These are phyloP conservation scores for Euphydryas editha DNA, from an alignment of 2,888 invertebrate species.

Conservation along the genomic window DNA sequence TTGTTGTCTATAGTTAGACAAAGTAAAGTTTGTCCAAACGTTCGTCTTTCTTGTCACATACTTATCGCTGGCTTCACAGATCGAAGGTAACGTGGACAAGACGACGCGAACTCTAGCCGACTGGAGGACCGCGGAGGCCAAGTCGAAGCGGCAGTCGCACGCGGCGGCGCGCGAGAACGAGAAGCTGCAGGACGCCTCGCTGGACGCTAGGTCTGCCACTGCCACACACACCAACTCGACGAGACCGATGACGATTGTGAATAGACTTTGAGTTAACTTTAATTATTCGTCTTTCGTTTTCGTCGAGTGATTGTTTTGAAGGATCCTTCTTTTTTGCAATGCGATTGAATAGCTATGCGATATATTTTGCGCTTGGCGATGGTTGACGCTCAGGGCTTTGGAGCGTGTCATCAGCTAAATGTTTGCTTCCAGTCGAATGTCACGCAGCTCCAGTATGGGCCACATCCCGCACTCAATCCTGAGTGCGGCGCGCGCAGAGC, in stretches of 20 bases:
- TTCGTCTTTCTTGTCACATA: neutral
- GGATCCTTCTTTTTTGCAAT: constrained; percentile 64
- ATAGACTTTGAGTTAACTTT: neutral
- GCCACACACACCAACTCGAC: constrained; percentile 48
- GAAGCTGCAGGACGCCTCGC: constrained; percentile 91
- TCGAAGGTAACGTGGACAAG: constrained; percentile 93
- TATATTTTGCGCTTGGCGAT: constrained; percentile 14
- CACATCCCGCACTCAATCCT: constrained; percentile 82
- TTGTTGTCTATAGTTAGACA: neutral
- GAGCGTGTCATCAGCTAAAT: neutral
- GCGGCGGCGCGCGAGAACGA: constrained; percentile 95
- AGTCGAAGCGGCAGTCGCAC: constrained; percentile 95
- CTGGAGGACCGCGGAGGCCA: constrained; percentile 93
- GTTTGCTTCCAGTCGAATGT: constrained; percentile 67
- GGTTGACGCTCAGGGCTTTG: constrained; percentile 15
- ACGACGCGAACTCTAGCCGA: constrained; percentile 91
- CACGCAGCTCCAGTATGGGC: constrained; percentile 83
- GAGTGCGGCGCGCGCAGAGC: constrained; percentile 71
- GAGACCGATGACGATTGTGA: constrained; percentile 47
- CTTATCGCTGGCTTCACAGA: constrained; percentile 58
- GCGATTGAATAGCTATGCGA: constrained; percentile 56
- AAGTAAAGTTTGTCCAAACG: neutral
- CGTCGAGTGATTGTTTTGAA: constrained; percentile 50
- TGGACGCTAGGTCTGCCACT: constrained; percentile 73
- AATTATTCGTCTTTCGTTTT: constrained; percentile 44